Conservation (phyloP, 2,888 invertebrate genomes). For the Dryobotodes eremita region DNA sequence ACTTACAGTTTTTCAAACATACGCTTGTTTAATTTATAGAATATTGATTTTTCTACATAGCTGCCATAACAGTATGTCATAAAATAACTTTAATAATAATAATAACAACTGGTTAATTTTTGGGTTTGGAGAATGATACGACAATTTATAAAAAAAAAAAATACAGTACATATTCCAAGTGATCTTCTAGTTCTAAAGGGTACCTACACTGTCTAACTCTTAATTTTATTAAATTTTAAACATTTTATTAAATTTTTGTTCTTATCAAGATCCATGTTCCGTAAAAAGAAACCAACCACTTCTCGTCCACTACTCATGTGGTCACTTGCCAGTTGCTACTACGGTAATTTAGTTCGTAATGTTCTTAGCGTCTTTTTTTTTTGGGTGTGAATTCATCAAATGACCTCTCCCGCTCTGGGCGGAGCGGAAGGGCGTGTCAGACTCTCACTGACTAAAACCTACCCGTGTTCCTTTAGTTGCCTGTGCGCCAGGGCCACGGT, state of each 20-base stretch:
- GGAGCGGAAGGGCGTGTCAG: too few relatives aligned
- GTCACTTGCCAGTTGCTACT: neutral
- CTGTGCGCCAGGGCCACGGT: too few relatives aligned
- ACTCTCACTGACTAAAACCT: too few relatives aligned
- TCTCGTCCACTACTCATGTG: neutral
- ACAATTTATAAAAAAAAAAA: too few relatives aligned
- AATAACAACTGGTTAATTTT: too few relatives aligned
- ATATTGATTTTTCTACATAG: too few relatives aligned
- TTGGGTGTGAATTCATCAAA: too few relatives aligned
- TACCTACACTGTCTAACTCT: neutral
- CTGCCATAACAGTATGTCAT: too few relatives aligned
- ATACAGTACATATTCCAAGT: neutral
- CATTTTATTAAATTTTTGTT: neutral
- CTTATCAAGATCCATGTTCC: neutral
- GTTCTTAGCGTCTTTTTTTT: constrained; percentile 9
- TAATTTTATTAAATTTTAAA: too few relatives aligned
- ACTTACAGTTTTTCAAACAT: neutral
- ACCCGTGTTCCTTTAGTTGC: too few relatives aligned
- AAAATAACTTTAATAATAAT: too few relatives aligned
- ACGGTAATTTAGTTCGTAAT: constrained; percentile 2
- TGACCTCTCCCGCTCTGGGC: too few relatives aligned
- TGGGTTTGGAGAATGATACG: neutral
- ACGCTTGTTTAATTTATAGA: neutral
- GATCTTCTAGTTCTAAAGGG: neutral
- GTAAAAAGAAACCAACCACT: neutral